phyloP scores from a whole-genome alignment of 2,113 vertebrate species.

The Hassar affinis region DNA sequence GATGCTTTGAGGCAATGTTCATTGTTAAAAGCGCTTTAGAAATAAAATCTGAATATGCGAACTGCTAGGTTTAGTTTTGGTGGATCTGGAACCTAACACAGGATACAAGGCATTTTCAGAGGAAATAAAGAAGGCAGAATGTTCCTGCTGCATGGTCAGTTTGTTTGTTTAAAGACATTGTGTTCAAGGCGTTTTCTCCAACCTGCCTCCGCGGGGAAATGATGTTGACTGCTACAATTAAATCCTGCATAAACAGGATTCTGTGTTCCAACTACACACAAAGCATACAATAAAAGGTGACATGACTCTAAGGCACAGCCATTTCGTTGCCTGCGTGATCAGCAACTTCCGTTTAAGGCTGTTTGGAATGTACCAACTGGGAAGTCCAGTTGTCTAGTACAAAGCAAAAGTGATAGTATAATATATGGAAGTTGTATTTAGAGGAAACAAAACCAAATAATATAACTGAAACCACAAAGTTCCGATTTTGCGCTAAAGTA shows the following conservation, averaged over 20 bases:
- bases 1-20: too few species aligned
- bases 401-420: neutral
- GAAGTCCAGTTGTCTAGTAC: conserved; percentile 6
- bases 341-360: conserved; percentile 18
- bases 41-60: neutral
- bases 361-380: neutral
- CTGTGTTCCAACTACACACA: neutral
- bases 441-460: conserved; percentile 14
- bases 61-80: neutral
- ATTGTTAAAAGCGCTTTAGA: too few species aligned
- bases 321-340: neutral
- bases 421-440: conserved; percentile 4
- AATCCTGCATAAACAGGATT: conserved; percentile 50
- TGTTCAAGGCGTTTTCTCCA: conserved; percentile 50
- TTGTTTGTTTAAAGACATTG: conserved; percentile 58
- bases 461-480: conserved; percentile 21
- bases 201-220: conserved; percentile 2
- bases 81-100: neutral
- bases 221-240: conserved; percentile 39
- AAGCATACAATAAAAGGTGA: neutral
- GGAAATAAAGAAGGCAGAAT: conserved; percentile 23
- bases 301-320: neutral
- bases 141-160: conserved; percentile 42
- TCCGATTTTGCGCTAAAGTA: neutral
- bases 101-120: neutral